Evolutionary conservation across 2,797 vertebrate genomes (phyloP).

Genomic region (Hypotaenidia philippensis): DNA sequence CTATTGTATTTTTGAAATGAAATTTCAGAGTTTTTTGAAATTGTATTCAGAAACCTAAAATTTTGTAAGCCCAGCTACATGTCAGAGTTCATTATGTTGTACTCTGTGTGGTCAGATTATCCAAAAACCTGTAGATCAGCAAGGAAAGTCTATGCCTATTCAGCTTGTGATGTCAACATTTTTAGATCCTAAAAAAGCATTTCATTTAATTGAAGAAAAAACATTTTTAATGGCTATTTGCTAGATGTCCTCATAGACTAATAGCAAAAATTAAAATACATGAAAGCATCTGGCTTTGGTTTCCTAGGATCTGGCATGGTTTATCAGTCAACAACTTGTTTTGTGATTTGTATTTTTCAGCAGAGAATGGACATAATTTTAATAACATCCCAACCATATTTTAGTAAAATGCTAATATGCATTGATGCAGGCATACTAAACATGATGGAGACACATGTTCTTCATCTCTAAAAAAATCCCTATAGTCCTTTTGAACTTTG

Average conservation of each 20-base stretch:
- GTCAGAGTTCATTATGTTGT: background rate
- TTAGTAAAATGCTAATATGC: background rate
- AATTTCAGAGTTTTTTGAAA: background rate
- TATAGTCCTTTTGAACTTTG: background rate
- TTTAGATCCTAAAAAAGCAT: background rate
- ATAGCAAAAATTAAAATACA: background rate
- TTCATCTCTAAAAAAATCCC: background rate
- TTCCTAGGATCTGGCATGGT: background rate
- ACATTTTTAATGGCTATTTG: background rate
- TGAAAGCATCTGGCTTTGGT: background rate
- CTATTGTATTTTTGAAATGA: background rate
- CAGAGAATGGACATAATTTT: slow-evolving; percentile 1
- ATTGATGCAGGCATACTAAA: background rate
- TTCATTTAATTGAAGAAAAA: background rate
- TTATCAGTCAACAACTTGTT: background rate
- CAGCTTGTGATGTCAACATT: background rate
- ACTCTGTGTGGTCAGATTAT: background rate
- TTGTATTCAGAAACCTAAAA: background rate
- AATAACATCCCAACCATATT: background rate
- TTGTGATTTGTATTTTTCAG: background rate
- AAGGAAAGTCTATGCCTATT: background rate
- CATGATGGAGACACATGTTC: background rate
- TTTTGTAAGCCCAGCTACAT: background rate
- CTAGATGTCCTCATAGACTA: background rate
- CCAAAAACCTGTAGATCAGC: background rate